Evolutionary conservation across 1,140 invertebrate genomes (phyloP).

Genomic region (Branchinecta lindahli): DNA sequence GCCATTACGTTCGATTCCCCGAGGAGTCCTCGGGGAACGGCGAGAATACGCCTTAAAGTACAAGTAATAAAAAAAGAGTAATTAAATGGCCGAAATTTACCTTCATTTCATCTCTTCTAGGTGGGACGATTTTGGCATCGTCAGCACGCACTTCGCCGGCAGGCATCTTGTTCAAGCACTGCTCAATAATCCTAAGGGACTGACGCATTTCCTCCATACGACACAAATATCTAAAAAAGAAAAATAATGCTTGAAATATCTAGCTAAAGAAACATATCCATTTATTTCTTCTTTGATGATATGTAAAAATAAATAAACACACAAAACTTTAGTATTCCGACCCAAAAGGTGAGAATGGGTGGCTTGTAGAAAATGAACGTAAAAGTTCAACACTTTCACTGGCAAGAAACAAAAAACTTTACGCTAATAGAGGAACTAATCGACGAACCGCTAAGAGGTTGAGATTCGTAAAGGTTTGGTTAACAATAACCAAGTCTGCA

Average conservation of each 20-base stretch:
- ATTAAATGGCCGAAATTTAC: conserved; percentile 29
- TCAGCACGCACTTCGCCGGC: conserved; percentile 82
- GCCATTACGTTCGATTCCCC: too few relatives aligned
- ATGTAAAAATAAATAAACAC: not conserved
- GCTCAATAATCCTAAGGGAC: conserved; percentile 81
- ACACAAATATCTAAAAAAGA: conserved; percentile 56
- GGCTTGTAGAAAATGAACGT: too few relatives aligned
- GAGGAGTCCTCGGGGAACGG: too few relatives aligned
- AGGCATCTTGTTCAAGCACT: conserved; percentile 96
- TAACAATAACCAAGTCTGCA: too few relatives aligned
- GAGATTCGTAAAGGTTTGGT: too few relatives aligned
- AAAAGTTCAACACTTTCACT: too few relatives aligned
- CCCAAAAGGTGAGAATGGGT: not conserved
- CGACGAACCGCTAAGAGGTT: too few relatives aligned
- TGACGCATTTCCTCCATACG: conserved; percentile 96
- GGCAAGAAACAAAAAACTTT: too few relatives aligned
- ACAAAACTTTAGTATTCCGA: conserved; percentile 9
- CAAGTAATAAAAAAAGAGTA: too few relatives aligned
- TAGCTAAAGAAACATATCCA: not conserved
- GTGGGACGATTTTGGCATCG: conserved; percentile 81
- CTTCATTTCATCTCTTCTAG: conserved; percentile 87
- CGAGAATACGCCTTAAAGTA: too few relatives aligned
- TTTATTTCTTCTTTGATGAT: conserved; percentile 12
- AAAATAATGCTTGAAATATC: not conserved
- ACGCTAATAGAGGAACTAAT: too few relatives aligned